Conservation (phyloP, 64 coral and sea anemone genomes). For the Actinia tenebrosa region DNA sequence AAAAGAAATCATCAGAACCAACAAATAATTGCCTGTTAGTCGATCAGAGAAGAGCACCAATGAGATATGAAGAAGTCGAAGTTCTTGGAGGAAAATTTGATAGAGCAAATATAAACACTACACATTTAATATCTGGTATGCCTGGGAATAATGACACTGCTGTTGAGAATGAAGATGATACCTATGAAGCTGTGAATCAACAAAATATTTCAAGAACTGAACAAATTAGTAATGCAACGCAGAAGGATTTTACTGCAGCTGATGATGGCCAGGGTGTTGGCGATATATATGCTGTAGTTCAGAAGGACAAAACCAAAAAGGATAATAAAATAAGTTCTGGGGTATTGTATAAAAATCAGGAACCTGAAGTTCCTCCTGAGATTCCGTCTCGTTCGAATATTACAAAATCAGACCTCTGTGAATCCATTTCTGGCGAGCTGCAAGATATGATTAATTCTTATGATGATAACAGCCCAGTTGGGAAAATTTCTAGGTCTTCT, state of each 20-base stretch:
- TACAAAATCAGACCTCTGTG: conserved; percentile 46
- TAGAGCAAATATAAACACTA: conserved; percentile 63
- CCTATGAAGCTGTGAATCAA: conserved; percentile 15
- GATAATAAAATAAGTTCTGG: conserved; percentile 4
- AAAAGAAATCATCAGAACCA: not conserved
- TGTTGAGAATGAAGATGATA: not conserved
- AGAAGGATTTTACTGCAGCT: not conserved
- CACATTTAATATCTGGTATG: conserved; percentile 5
- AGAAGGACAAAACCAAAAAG: conserved; percentile 64
- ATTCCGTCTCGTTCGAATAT: conserved; percentile 24
- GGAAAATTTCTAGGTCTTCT: not conserved
- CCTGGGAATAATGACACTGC: conserved; percentile 1
- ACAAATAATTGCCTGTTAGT: not conserved
- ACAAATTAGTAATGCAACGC: conserved; percentile 18
- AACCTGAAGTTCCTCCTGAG: conserved; percentile 56
- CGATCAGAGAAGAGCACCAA: not conserved
- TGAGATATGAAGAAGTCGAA: conserved; percentile 61
- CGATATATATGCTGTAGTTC: conserved; percentile 81
- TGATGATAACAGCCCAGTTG: conserved; percentile 8
- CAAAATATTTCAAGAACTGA: conserved; percentile 41
- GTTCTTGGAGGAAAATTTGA: conserved; percentile 72
- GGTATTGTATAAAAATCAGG: not conserved
- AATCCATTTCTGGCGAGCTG: conserved; percentile 69
- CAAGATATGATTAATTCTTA: conserved; percentile 66
- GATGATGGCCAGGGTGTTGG: conserved; percentile 13